Conservation (phyloP, 2,113 vertebrate species). For the Aix galericulata region DNA sequence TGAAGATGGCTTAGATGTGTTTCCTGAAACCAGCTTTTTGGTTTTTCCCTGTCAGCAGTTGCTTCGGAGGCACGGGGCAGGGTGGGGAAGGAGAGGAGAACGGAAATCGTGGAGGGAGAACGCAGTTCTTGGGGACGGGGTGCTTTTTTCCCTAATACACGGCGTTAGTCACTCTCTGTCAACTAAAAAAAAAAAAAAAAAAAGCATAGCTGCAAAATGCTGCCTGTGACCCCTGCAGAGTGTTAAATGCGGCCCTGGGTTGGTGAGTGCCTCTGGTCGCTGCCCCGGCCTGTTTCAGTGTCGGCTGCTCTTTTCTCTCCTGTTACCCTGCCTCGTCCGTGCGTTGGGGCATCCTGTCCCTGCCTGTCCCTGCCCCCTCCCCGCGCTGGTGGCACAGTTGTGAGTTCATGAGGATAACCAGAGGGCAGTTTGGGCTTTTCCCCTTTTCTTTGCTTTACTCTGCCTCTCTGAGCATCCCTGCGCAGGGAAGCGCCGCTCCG, state of each 20-base stretch:
- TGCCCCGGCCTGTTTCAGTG: neutral
- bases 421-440: neutral
- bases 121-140: neutral
- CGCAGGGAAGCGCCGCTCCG: neutral
- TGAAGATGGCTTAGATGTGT: neutral
- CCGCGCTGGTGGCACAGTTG: neutral
- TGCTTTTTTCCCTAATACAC: neutral
- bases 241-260: neutral
- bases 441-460: neutral
- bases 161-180: too few relatives aligned
- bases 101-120: neutral
- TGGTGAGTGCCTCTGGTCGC: neutral
- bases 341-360: neutral
- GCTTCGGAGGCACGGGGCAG: neutral
- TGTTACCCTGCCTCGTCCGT: neutral
- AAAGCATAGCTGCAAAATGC: too few relatives aligned
- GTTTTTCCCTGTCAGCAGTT: neutral
- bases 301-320: neutral
- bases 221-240: neutral
- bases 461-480: neutral
- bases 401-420: conserved; percentile 39
- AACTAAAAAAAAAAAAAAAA: too few relatives aligned
- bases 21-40: conserved; percentile 19
- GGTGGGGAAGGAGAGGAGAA: neutral
- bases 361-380: neutral